Conservation (phyloP, 2,113 vertebrate genomes). For the Sula dactylatra region DNA sequence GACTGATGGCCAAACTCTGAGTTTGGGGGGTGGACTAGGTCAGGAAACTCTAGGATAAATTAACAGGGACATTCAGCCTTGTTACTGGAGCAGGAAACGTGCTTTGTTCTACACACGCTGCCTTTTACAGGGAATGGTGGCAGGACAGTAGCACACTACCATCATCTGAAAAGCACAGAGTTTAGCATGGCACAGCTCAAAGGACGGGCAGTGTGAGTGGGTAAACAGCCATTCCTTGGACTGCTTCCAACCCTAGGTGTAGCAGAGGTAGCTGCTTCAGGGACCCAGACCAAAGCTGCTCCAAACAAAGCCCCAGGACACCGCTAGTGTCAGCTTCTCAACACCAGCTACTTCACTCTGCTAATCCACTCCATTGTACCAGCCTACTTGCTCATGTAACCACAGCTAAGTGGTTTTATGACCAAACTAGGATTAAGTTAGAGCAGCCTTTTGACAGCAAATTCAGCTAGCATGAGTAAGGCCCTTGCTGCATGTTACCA, state of each 20-base stretch:
- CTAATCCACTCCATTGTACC: neutral
- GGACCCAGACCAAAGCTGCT: neutral
- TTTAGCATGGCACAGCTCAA: neutral
- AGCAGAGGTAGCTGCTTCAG: neutral
- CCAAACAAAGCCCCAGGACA: neutral
- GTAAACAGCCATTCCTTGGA: neutral
- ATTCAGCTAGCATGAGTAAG: neutral
- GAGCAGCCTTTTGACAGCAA: neutral
- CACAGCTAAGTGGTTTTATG: neutral
- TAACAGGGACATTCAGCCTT: neutral
- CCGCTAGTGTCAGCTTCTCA: neutral
- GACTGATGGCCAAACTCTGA: neutral
- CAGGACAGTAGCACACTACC: fast-evolving
- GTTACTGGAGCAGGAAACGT: neutral
- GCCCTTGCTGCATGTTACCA: neutral
- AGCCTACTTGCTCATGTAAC: neutral
- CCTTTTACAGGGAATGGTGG: neutral
- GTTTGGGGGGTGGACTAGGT: neutral
- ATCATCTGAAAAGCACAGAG: neutral
- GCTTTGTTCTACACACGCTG: neutral
- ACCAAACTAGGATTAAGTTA: neutral
- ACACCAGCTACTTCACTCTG: neutral
- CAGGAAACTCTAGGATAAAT: neutral
- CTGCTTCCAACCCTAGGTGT: neutral
- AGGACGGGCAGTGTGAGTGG: neutral